A percentile compares a stretch with the other conserved stretches of the same genome.
Evolutionary conservation across 2,888 invertebrate genomes (phyloP).

Genomic region (Melinaea menophilus): DNA sequence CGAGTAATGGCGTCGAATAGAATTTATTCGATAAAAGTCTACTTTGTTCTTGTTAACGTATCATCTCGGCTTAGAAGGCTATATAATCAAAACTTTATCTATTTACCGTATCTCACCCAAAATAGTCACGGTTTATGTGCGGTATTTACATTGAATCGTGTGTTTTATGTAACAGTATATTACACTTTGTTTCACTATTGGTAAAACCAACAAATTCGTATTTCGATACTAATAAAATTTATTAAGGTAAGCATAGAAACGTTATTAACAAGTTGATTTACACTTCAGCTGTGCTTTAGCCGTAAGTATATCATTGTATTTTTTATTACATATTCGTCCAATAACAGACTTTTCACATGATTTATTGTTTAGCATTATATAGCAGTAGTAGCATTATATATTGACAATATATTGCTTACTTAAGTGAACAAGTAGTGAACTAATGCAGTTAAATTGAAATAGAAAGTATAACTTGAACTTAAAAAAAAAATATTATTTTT

Average conservation of each 20-base stretch:
- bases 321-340: too few species aligned
- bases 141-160: not conserved
- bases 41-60: slow-evolving; percentile 12
- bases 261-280: too few species aligned
- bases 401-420: not conserved
- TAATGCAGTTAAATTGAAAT: too few species aligned
- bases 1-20: slow-evolving; percentile 43
- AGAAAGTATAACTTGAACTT: too few species aligned
- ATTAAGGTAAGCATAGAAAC: too few species aligned
- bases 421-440: too few species aligned
- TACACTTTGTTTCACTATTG: not conserved
- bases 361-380: slow-evolving; percentile 5
- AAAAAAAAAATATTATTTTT: too few species aligned
- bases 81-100: slow-evolving; percentile 17
- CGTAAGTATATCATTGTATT: too few species aligned
- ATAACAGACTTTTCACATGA: not conserved
- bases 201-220: too few species aligned
- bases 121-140: not conserved
- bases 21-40: slow-evolving; percentile 33
- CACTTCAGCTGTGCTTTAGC: too few species aligned
- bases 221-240: too few species aligned
- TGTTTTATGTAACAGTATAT: not conserved
- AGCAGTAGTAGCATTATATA: slow-evolving; percentile 1
- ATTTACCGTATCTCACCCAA: slow-evolving; percentile 1
- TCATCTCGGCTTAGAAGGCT: slow-evolving; percentile 11